phyloP scores from a whole-genome alignment of 2,888 invertebrate genomes.

The Diploptera punctata region DNA sequence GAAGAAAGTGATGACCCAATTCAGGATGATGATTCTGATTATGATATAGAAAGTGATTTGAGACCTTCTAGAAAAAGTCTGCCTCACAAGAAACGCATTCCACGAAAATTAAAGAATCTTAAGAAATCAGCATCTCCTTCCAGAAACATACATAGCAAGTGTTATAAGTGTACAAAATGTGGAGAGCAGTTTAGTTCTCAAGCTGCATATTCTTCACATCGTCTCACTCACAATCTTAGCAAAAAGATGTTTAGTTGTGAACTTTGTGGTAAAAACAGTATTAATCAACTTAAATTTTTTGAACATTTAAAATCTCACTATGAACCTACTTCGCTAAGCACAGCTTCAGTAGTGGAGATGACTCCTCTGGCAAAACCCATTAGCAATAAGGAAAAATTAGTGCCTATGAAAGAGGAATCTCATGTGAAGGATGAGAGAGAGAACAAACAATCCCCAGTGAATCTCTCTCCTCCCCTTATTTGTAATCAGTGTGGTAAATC shows the following conservation, averaged over 20 bases:
- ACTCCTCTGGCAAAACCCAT: background rate
- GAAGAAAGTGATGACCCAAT: slow-evolving; percentile 44
- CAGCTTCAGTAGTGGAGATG: background rate
- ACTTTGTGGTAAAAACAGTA: slow-evolving; percentile 76
- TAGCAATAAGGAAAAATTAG: slow-evolving; percentile 24
- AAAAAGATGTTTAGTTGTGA: slow-evolving; percentile 69
- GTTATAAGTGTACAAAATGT: slow-evolving; percentile 57
- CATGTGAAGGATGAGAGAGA: slow-evolving; percentile 33
- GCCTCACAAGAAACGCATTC: slow-evolving; percentile 87
- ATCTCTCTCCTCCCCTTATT: slow-evolving; percentile 50
- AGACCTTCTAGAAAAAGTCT: slow-evolving; percentile 60
- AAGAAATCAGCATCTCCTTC: slow-evolving; percentile 45
- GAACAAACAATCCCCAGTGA: slow-evolving; percentile 23
- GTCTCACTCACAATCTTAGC: slow-evolving; percentile 43
- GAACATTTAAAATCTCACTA: slow-evolving; percentile 85
- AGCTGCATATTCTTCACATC: slow-evolving; percentile 50
- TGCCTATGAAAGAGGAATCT: slow-evolving; percentile 22
- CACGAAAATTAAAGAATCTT: slow-evolving; percentile 70
- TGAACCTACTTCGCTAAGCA: slow-evolving; percentile 60
- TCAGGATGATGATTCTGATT: slow-evolving; percentile 54
- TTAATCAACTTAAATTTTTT: slow-evolving; percentile 82
- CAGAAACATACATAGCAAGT: slow-evolving; percentile 49
- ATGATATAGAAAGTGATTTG: slow-evolving; percentile 56
- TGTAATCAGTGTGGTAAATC: slow-evolving; percentile 61
- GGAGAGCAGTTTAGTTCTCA: slow-evolving; percentile 56